Percentiles rank a stretch among this genome's conserved stretches.
Conservation (phyloP, 2,888 invertebrate genomes). For the Acleris sparsana region DNA sequence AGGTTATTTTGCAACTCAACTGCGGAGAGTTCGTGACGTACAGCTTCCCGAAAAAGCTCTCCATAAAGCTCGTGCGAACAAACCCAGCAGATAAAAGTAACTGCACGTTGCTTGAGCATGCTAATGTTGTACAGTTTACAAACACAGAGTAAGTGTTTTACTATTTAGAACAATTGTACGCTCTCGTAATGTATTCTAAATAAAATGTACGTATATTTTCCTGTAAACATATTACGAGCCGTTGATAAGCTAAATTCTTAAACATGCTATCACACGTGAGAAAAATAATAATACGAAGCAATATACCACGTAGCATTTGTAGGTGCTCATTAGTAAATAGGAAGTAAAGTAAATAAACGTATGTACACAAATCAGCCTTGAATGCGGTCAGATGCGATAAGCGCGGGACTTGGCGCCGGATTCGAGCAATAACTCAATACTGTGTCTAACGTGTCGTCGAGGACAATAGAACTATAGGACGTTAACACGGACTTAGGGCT, state of each 20-base stretch:
- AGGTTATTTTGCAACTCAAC: too few relatives aligned
- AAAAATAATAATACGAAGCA: constrained; percentile 8
- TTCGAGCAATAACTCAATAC: constrained; percentile 54
- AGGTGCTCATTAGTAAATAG: constrained; percentile 31
- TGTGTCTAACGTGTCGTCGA: constrained; percentile 47
- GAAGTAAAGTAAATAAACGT: constrained; percentile 36
- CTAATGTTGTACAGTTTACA: not conserved
- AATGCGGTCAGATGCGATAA: constrained; percentile 53
- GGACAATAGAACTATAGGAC: constrained; percentile 47
- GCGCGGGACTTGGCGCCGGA: constrained; percentile 39
- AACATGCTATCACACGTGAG: constrained; percentile 16
- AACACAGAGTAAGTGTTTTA: too few relatives aligned
- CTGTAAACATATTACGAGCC: not conserved
- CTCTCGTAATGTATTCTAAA: not conserved
- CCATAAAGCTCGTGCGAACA: too few relatives aligned
- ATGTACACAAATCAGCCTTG: constrained; percentile 40
- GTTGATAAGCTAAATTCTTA: constrained; percentile 9
- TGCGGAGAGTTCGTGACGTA: too few relatives aligned
- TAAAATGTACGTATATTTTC: not conserved
- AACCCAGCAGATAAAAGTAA: too few relatives aligned
- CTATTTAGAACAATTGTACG: too few relatives aligned
- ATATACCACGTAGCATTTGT: not conserved
- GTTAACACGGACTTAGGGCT: constrained; percentile 27
- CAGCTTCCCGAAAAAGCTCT: too few relatives aligned
- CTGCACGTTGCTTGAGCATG: too few relatives aligned